Evolutionary conservation across 2,113 vertebrate species (phyloP).

Genomic region (Gnathonemus echidnorhynchus): DNA sequence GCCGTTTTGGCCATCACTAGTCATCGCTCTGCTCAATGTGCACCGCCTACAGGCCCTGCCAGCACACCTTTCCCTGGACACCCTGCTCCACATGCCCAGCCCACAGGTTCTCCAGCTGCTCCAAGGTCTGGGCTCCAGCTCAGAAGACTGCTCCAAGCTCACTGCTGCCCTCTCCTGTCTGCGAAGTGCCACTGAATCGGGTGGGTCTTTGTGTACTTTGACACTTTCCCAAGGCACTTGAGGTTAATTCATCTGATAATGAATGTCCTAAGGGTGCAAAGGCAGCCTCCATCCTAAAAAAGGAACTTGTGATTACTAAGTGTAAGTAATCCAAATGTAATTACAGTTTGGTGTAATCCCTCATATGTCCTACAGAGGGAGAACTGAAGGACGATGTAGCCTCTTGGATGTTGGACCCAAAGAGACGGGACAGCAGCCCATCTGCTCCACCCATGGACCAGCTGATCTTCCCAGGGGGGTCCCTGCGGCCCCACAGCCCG

Average conservation of each 20-base stretch:
- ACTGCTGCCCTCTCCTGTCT: slow-evolving; percentile 85
- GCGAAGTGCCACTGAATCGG: slow-evolving; percentile 77
- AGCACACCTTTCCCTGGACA: slow-evolving; percentile 80
- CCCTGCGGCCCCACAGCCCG: slow-evolving; percentile 60
- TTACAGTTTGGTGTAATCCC: background rate
- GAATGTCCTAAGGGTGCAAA: background rate
- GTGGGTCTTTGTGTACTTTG: slow-evolving; percentile 48
- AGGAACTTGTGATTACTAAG: background rate
- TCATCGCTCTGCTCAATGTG: background rate
- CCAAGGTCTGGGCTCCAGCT: slow-evolving; percentile 75
- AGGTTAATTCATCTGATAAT: background rate
- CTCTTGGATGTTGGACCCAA: slow-evolving; percentile 63
- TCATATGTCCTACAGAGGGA: slow-evolving; percentile 61
- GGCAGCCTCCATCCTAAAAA: background rate
- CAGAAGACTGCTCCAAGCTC: slow-evolving; percentile 82
- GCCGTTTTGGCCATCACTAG: background rate
- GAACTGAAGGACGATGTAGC: slow-evolving; percentile 69
- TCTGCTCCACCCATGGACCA: slow-evolving; percentile 52
- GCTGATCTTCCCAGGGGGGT: slow-evolving; percentile 48
- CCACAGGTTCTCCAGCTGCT: slow-evolving; percentile 82
- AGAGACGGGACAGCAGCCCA: slow-evolving; percentile 70
- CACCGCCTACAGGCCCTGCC: slow-evolving; percentile 67
- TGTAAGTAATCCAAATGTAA: background rate
- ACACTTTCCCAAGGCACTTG: background rate
- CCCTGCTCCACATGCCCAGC: slow-evolving; percentile 86